A percentile compares a stretch with the other conserved stretches of the same genome.
phyloP scores from a whole-genome alignment of 92 coral and sea anemone species.

The Epizoanthus rinbou region DNA sequence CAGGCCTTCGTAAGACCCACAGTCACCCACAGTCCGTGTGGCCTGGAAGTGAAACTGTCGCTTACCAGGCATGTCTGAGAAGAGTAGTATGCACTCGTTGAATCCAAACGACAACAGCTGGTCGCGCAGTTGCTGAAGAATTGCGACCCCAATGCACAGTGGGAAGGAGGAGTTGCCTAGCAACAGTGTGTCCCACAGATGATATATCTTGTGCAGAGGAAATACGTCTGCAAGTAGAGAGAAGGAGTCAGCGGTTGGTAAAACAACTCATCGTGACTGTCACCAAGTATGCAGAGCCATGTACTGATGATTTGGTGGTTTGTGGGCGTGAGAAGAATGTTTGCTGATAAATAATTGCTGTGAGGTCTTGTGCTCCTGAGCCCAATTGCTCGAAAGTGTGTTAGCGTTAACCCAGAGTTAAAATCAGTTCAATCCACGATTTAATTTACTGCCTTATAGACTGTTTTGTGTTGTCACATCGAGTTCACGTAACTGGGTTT shows the following conservation, averaged over 20 bases:
- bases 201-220: constrained; percentile 94
- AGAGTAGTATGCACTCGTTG: constrained; percentile 94
- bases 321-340: too few relatives aligned
- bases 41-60: background rate
- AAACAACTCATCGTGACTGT: background rate
- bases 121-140: constrained; percentile 92
- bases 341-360: too few relatives aligned
- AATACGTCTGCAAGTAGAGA: constrained; percentile 75
- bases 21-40: background rate
- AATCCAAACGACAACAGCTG: constrained; percentile 96
- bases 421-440: too few relatives aligned
- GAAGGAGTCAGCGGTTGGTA: background rate
- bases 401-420: too few relatives aligned
- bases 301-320: too few relatives aligned
- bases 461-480: too few relatives aligned
- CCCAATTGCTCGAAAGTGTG: too few relatives aligned
- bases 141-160: constrained; percentile 96
- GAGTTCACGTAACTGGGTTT: too few relatives aligned
- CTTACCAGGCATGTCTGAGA: constrained; percentile 99
- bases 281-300: too few relatives aligned
- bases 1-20: background rate
- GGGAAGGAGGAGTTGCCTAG: constrained; percentile 99
- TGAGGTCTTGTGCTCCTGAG: too few relatives aligned
- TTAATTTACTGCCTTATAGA: too few relatives aligned
- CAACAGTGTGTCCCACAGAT: constrained; percentile 95